These are phyloP conservation scores for Myotis planiceps DNA, from an alignment of 2,797 vertebrate species.

Conservation along the genomic window DNA sequence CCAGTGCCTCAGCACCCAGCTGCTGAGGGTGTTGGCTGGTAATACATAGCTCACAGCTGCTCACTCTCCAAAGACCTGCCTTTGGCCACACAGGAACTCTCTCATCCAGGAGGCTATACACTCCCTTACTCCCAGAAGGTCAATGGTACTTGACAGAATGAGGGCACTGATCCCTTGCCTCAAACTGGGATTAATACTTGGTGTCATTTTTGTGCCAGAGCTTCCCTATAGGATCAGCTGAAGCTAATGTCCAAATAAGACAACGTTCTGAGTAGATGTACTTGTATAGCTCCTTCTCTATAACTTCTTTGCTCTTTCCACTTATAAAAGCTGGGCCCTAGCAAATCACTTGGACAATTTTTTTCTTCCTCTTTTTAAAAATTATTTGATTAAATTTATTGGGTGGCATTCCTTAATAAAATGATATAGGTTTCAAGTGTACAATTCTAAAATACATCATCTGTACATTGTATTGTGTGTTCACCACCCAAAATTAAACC, in stretches of 20 bases:
- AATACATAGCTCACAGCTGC: background rate
- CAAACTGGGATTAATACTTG: background rate
- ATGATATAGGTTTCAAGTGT: background rate
- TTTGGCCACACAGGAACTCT: background rate
- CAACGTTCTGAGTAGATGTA: background rate
- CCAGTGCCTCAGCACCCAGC: background rate
- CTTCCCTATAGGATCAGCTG: background rate
- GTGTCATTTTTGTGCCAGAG: background rate
- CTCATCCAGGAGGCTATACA: background rate
- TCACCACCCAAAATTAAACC: background rate
- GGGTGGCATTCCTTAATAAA: background rate
- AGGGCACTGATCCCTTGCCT: background rate
- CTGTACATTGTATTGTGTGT: background rate
- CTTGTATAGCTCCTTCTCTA: background rate
- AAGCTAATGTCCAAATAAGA: background rate
- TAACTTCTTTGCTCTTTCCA: background rate
- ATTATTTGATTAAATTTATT: background rate
- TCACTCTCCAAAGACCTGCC: background rate
- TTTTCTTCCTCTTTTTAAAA: background rate
- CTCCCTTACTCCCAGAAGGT: background rate
- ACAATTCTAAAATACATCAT: background rate
- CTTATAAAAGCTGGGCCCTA: background rate
- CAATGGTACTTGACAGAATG: background rate
- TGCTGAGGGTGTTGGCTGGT: background rate
- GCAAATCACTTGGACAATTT: background rate